These are phyloP conservation scores for Cyclargus thomasi DNA, from an alignment of 1,140 invertebrate genomes.

Conservation along the genomic window DNA sequence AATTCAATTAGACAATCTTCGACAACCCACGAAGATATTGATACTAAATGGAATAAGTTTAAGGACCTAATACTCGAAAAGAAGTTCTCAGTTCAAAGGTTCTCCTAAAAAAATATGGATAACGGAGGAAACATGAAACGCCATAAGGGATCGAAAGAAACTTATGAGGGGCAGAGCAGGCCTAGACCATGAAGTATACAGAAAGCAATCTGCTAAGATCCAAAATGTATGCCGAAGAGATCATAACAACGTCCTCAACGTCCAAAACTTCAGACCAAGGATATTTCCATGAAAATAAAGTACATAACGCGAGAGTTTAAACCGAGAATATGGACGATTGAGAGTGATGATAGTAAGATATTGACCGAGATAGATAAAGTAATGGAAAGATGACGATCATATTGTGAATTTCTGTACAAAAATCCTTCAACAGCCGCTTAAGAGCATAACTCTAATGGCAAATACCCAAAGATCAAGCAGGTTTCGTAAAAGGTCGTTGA, in stretches of 20 bases:
- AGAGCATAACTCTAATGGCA: constrained; percentile 18
- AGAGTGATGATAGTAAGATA: constrained; percentile 11
- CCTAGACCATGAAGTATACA: constrained; percentile 16
- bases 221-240: constrained; percentile 25
- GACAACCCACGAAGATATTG: not conserved
- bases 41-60: not conserved
- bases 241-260: constrained; percentile 20
- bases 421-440: constrained; percentile 16
- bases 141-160: constrained; percentile 25
- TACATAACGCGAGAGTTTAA: constrained; percentile 19
- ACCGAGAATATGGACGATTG: constrained; percentile 22
- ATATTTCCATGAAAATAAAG: constrained; percentile 23
- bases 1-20: not conserved
- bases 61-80: not conserved
- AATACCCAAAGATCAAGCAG: constrained; percentile 18
- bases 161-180: constrained; percentile 18
- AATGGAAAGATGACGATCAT: not conserved
- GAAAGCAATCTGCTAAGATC: constrained; percentile 17
- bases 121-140: constrained; percentile 28
- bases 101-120: constrained; percentile 24
- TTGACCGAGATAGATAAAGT: not conserved
- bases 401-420: not conserved
- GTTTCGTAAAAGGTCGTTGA: not conserved
- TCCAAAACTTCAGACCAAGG: constrained; percentile 21
- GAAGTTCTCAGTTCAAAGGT: not conserved